Base-by-base conservation (phyloP, 2,113 vertebrate genomes). In the Channa maculata region DNA sequence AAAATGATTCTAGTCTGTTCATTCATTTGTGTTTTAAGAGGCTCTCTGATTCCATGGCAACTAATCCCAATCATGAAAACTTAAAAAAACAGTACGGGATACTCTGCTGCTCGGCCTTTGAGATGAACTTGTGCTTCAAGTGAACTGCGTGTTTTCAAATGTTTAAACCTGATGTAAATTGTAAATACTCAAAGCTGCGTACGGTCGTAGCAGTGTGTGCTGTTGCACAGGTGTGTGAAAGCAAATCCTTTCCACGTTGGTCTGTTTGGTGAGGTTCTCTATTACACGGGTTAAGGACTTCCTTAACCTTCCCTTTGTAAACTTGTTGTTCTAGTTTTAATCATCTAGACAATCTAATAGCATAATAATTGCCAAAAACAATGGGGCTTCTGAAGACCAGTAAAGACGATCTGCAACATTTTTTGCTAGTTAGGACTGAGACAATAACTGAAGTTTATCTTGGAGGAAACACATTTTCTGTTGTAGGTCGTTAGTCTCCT, bases 241-340 rank as follows among this genome's bases (percentile, higher is more conserved):
- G 24, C 24, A 24, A 24, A 24, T 24, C 24, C 24, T 24, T 24
- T 24, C 24, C 1, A 1, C 24, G 24, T 24, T 24, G 24, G 1
- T 41, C 39, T 41, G 39, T 5, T 41, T 41, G 39, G 39, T 41
- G 39, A 41, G 39, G 4, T 41, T 41, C 2, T 5, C 39, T 41
- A 7, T 41, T 41, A 7, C 39, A 41, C 6, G 6, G 39, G 39
- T 41, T 4, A 7, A 41, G 6, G 4, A 41, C 6, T 7, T 41
- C 4, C 4, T 4, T 7, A 4, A 5, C 10, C 46, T 43, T 52
- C 49, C 45, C 14, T 57, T 65, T 5, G 37, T 2, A 14, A 14
- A 2, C 15, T 75, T 44, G 37, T 63, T 58, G 5, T 71, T 63
- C 14, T 66, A 36, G 6, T 83, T 74, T 44, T 45, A 66, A 36